A percentile compares a stretch with the other conserved stretches of the same genome.
Evolutionary conservation across 2,888 invertebrate species (phyloP).

Genomic region (Ditylenchus weischeri): DNA sequence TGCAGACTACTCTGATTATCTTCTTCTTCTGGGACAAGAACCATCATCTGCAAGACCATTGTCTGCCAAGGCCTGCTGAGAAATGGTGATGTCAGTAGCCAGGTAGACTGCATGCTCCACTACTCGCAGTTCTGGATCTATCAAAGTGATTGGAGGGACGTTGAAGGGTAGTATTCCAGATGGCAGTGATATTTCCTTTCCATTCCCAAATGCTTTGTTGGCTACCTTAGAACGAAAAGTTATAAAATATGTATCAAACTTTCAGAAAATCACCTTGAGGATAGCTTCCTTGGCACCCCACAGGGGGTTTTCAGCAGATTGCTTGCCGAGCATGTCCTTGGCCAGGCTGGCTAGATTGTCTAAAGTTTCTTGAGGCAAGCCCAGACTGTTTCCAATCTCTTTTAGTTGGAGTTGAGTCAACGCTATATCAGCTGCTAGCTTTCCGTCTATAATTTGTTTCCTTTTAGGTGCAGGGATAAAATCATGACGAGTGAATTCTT

Average conservation of each 20-base stretch:
- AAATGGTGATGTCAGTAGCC: conserved; percentile 48
- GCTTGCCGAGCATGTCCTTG: conserved; percentile 50
- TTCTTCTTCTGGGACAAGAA: conserved; percentile 4
- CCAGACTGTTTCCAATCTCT: conserved; percentile 24
- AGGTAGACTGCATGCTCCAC: conserved; percentile 51
- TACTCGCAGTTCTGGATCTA: conserved; percentile 47
- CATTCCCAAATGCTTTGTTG: conserved; percentile 50
- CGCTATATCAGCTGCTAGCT: conserved; percentile 42
- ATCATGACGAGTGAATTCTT: too few species aligned
- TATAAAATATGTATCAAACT: not conserved
- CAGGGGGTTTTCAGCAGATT: conserved; percentile 1
- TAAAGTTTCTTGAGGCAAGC: conserved; percentile 52
- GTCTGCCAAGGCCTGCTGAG: conserved; percentile 35
- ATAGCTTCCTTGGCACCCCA: conserved; percentile 3
- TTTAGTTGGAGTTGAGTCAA: conserved; percentile 42
- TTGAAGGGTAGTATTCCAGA: conserved; percentile 31
- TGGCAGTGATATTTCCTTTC: conserved; percentile 45
- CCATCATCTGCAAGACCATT: conserved; percentile 29
- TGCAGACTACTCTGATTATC: not conserved
- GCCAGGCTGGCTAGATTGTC: conserved; percentile 52
- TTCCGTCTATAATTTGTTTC: conserved; percentile 22
- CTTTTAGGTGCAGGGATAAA: too few species aligned
- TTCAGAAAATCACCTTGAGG: not conserved
- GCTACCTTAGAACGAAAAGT: conserved; percentile 36
- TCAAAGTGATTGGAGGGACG: conserved; percentile 46